These are phyloP conservation scores for Tenthredo mesomela DNA, from an alignment of 2,888 invertebrate genomes.

Conservation along the genomic window DNA sequence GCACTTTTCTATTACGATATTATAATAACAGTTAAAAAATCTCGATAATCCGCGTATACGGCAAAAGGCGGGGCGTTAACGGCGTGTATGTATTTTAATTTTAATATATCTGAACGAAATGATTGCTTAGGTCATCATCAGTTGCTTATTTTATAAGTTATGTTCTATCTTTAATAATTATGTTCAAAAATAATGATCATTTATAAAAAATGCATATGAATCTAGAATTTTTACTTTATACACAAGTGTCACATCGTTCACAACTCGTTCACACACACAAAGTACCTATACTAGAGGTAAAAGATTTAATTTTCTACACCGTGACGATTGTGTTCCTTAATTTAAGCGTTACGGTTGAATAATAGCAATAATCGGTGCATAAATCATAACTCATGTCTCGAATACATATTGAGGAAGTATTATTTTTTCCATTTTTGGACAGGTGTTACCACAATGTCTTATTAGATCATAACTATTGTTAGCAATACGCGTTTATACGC, in stretches of 20 bases:
- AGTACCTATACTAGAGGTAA: background rate
- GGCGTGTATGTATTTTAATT: conserved; percentile 16
- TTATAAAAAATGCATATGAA: no score
- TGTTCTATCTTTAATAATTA: background rate
- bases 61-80: conserved; percentile 46
- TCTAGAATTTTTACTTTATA: no score
- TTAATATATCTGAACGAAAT: background rate
- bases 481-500: background rate
- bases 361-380: background rate
- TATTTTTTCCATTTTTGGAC: conserved; percentile 1
- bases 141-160: no score
- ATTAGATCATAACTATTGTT: conserved; percentile 38
- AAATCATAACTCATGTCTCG: background rate
- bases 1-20: background rate
- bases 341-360: background rate
- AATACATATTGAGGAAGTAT: background rate
- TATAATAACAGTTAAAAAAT: background rate
- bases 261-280: background rate
- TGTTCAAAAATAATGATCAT: background rate
- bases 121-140: conserved; percentile 32
- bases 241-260: background rate
- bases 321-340: background rate
- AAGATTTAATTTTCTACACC: background rate
- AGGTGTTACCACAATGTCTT: conserved; percentile 5
- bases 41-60: background rate